A percentile compares a stretch with the other conserved stretches of the same genome.
Evolutionary conservation across 2,113 vertebrate species (phyloP).

Genomic region (Tor tambroides): DNA sequence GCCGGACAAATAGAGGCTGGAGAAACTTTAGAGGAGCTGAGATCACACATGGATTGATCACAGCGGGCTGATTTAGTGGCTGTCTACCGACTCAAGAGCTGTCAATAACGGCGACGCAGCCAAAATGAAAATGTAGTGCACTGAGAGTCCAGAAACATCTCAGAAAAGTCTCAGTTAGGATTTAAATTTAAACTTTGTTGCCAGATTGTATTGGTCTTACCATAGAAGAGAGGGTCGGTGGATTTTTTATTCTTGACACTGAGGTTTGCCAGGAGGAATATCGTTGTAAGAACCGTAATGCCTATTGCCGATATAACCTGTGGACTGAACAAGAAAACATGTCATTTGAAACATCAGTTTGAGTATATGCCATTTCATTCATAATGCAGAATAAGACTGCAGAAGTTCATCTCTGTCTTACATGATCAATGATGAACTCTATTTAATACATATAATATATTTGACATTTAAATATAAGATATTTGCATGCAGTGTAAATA

Average conservation of each 20-base stretch:
- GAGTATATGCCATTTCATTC: too few species aligned
- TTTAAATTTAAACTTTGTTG: too few species aligned
- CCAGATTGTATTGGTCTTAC: constrained; percentile 76
- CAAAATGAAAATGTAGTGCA: not conserved
- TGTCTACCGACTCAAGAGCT: not conserved
- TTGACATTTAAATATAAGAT: too few species aligned
- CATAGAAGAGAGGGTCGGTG: constrained; percentile 85
- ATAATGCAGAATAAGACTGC: too few species aligned
- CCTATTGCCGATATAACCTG: constrained; percentile 71
- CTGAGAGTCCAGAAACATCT: not conserved
- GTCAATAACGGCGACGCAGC: not conserved
- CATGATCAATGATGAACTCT: too few species aligned
- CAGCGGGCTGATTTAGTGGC: constrained; percentile 26
- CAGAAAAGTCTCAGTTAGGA: too few species aligned
- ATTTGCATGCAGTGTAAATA: too few species aligned
- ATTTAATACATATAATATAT: too few species aligned
- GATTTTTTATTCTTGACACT: constrained; percentile 62
- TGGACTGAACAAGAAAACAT: constrained; percentile 65
- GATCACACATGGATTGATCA: constrained; percentile 38
- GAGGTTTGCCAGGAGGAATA: constrained; percentile 73
- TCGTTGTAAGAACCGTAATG: constrained; percentile 66
- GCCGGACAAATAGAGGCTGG: constrained; percentile 29
- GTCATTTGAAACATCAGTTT: too few species aligned
- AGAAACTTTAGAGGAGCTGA: constrained; percentile 36
- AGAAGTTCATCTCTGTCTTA: too few species aligned